Percentiles rank a stretch among this genome's conserved stretches.
Conservation (phyloP, 2,888 invertebrate species). For the Ctena decussata region DNA sequence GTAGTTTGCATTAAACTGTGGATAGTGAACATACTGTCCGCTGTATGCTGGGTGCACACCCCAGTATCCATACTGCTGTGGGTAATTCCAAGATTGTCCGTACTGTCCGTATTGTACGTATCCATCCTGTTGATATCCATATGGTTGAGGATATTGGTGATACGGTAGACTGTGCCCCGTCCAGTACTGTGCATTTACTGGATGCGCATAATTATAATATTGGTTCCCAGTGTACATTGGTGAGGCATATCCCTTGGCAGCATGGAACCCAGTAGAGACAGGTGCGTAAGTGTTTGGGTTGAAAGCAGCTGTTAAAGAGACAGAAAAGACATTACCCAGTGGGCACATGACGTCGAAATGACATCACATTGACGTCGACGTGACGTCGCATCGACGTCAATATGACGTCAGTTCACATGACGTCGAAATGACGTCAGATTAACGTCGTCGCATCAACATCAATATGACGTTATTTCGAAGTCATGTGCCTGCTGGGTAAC, state of each 20-base stretch:
- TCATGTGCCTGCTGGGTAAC: too few species aligned
- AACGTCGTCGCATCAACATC: too few species aligned
- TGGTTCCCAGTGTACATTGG: not conserved
- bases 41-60: conserved; percentile 32
- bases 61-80: conserved; percentile 23
- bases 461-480: too few species aligned
- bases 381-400: too few species aligned
- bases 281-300: not conserved
- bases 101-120: not conserved
- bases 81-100: conserved; percentile 11
- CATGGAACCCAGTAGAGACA: not conserved
- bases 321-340: too few species aligned
- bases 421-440: too few species aligned
- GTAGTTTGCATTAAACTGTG: conserved; percentile 36
- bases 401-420: too few species aligned
- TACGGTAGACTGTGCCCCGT: conserved; percentile 39
- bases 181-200: conserved; percentile 46
- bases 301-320: conserved; percentile 11
- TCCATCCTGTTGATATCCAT: not conserved
- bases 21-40: conserved; percentile 34
- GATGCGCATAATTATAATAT: not conserved
- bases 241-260: conserved; percentile 27
- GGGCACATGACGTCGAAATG: not conserved
- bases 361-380: too few species aligned
- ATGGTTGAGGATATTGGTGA: conserved; percentile 31